Percentiles rank a stretch among this genome's conserved stretches.
Evolutionary conservation across 1,140 invertebrate species (phyloP).

Genomic region (Macrobrachium rosenbergii): DNA sequence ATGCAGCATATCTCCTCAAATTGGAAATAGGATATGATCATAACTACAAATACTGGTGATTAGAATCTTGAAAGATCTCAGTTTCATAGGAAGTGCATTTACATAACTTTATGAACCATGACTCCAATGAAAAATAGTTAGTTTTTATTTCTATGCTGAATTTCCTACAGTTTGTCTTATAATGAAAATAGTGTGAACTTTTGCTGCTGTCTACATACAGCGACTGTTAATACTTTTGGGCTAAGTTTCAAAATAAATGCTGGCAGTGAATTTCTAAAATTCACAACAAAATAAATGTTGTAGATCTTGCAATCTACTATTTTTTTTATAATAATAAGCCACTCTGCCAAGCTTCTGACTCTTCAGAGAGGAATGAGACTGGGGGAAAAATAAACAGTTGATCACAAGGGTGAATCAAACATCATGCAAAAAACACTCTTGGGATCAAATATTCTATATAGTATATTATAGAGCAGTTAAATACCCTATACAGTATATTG

Average conservation of each 20-base stretch:
- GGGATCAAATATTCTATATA: conserved; percentile 51
- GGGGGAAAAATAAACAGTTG: conserved; percentile 52
- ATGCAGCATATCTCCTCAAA: conserved; percentile 16
- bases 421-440: conserved; percentile 53
- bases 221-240: conserved; percentile 26
- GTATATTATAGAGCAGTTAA: conserved; percentile 37
- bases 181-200: conserved; percentile 15
- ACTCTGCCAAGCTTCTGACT: conserved; percentile 58
- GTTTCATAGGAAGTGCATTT: not conserved
- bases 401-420: conserved; percentile 48
- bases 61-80: too few relatives aligned
- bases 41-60: too few relatives aligned
- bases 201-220: not conserved
- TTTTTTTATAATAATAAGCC: conserved; percentile 45
- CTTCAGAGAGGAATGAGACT: conserved; percentile 50
- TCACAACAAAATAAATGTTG: conserved; percentile 36
- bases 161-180: conserved; percentile 4
- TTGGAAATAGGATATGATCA: conserved; percentile 4
- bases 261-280: conserved; percentile 30
- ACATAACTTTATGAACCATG: too few relatives aligned
- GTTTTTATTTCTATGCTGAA: not conserved
- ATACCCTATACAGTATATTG: not conserved
- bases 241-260: conserved; percentile 4
- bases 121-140: not conserved
- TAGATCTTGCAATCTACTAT: conserved; percentile 15